Conservation (phyloP, 2,888 invertebrate species). For the Polietes domitor region DNA sequence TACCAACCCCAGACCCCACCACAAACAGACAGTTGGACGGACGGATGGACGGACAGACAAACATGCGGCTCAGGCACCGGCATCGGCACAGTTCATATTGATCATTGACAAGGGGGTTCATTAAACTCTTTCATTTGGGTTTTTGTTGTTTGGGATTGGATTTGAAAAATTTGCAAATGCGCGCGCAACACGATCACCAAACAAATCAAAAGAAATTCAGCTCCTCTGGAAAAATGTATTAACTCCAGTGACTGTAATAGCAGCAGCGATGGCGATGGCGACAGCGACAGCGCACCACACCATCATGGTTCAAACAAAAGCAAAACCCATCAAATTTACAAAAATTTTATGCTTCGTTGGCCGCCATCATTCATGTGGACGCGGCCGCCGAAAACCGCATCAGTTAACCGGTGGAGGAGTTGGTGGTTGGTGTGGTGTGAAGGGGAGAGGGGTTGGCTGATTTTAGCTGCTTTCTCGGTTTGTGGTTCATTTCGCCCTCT, state of each 20-base stretch:
- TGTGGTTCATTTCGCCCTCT: not conserved
- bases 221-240: not conserved
- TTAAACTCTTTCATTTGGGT: slow-evolving; percentile 1
- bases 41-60: no score
- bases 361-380: not conserved
- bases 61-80: not conserved
- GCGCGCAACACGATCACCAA: not conserved
- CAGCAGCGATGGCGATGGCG: no score
- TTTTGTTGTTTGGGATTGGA: not conserved
- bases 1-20: not conserved
- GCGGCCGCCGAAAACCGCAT: not conserved
- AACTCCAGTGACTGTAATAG: not conserved
- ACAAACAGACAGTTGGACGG: no score
- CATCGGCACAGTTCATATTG: not conserved
- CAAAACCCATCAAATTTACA: not conserved
- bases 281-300: no score
- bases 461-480: not conserved
- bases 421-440: not conserved
- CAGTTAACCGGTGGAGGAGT: not conserved
- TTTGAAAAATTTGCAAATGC: slow-evolving; percentile 5
- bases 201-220: not conserved
- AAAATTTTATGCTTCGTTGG: not conserved
- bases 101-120: not conserved
- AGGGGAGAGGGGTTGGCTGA: no score
- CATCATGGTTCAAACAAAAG: not conserved